A percentile compares a stretch with the other conserved stretches of the same genome.
These are phyloP conservation scores for Amphipyra tragopoginis DNA, from an alignment of 2,888 invertebrate genomes.

Conservation along the genomic window DNA sequence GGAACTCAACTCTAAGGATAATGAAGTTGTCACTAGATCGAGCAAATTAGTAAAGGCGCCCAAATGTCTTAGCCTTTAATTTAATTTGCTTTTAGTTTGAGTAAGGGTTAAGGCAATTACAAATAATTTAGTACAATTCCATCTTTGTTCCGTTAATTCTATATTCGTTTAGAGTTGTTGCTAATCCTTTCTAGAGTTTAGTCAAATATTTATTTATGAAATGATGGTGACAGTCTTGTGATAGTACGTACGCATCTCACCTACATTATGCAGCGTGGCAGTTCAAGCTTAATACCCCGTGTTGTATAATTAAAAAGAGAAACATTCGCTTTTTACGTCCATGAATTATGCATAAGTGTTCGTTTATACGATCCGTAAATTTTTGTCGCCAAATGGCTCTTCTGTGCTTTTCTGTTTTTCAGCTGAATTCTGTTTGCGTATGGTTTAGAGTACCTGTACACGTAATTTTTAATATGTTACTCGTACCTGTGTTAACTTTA, in stretches of 20 bases:
- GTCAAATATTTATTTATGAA: conserved; percentile 1
- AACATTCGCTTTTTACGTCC: conserved; percentile 87
- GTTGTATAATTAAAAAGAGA: conserved; percentile 89
- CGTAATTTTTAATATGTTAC: conserved; percentile 54
- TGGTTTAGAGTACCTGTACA: conserved; percentile 55
- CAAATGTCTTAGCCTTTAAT: conserved; percentile 62
- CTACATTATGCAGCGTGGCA: conserved; percentile 74
- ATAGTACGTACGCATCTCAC: conserved; percentile 43
- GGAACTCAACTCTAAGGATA: conserved; percentile 55
- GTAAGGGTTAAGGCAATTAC: conserved; percentile 39
- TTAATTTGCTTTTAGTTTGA: conserved; percentile 63
- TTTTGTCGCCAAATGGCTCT: conserved; percentile 83
- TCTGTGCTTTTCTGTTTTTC: conserved; percentile 72
- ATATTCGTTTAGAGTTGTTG: conserved; percentile 21
- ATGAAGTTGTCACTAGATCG: conserved; percentile 65
- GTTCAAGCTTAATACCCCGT: conserved; percentile 85
- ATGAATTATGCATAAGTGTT: conserved; percentile 88
- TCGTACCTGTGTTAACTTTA: too few relatives aligned
- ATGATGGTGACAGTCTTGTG: background rate
- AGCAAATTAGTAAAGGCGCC: conserved; percentile 59
- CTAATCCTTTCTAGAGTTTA: background rate
- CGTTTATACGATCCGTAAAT: conserved; percentile 86
- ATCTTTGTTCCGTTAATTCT: conserved; percentile 22
- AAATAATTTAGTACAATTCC: conserved; percentile 31
- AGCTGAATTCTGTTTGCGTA: conserved; percentile 64